These are phyloP conservation scores for Trogon surrucura DNA, from an alignment of 2,113 vertebrate species.

Conservation along the genomic window DNA sequence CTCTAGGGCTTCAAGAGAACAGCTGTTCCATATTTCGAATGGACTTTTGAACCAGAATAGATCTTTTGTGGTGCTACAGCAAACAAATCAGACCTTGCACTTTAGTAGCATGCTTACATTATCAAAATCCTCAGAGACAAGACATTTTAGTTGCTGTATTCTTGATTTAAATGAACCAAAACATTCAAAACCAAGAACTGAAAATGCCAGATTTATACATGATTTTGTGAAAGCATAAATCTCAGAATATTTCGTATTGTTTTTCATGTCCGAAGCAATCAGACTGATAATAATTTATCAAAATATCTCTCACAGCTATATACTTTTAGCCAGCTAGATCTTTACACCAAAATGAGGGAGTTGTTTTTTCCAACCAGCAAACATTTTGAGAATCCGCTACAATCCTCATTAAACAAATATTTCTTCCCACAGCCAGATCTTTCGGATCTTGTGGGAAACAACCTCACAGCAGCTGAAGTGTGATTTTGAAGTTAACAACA, in stretches of 20 bases:
- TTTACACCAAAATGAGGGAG: not conserved
- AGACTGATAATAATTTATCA: not conserved
- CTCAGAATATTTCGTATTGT: not conserved
- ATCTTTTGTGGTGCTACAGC: not conserved
- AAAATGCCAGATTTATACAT: not conserved
- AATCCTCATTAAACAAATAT: not conserved
- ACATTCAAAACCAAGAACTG: not conserved
- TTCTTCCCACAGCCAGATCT: not conserved
- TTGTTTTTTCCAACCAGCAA: not conserved
- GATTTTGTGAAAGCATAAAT: not conserved
- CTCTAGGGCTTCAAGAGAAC: not conserved
- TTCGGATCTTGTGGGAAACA: not conserved
- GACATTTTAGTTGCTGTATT: not conserved
- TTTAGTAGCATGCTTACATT: not conserved
- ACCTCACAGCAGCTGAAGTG: not conserved
- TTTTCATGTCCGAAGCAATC: not conserved
- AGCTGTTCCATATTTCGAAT: slow-evolving; percentile 9
- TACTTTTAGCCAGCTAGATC: not conserved
- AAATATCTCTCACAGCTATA: not conserved
- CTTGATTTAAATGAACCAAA: not conserved
- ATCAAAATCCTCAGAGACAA: not conserved
- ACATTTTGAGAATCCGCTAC: not conserved
- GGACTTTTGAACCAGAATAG: not conserved
- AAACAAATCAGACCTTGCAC: not conserved
- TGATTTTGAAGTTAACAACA: not conserved